Base-by-base conservation (phyloP, 1,140 invertebrate genomes). In the Drosophila tsacasi region DNA sequence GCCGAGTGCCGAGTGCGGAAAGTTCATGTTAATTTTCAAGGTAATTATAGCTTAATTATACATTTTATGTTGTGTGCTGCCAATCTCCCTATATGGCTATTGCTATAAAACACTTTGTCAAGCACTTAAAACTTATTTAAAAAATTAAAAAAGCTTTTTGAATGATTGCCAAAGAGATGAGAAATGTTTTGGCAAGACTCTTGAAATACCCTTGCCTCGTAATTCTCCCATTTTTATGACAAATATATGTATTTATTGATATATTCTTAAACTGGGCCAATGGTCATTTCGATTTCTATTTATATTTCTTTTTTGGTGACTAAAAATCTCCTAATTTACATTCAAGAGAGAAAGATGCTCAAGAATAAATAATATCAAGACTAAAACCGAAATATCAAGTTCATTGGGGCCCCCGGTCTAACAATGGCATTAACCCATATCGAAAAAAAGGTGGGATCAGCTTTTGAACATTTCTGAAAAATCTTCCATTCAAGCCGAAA, bases 11-110 rank as follows among this genome's bases (percentile, higher is more conserved):
- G 62, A 60, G 42, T 64, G 76, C 83, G 61, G 61, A 83, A 83
- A 89, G 54, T 46, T 39, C 58, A 87, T 87, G 84, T 75, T 84
- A 90, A 87, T 87, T 81, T 57, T 74, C 64, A 84, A 87, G 80
- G 76, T 81, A 87, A 89, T 87, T 86, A 89, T 71, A 66, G 55
- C 64, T 71, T 89, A 77, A 87, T 80, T 68, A 78, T 78, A 58
- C 81, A 67, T 81, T 79, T 57, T 74, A 67, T 77, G 66, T 55
- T 40, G 30, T 40, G 30, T 64, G 42, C 40, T 65, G 54, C 55
- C 50, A 40, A 49, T 19, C 21, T n/a, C 54, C n/a, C 10, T 55
- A 47, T 40, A 64, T 64, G 67, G 67, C 63, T 12, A 52, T 30
- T 23, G 32, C 54, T 42, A 80, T 59, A 81, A 71, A 76, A 77